Evolutionary conservation across 2,888 invertebrate genomes (phyloP), one percentile per base, ranked within the genome.

Genomic region (Venusia cambrica): DNA sequence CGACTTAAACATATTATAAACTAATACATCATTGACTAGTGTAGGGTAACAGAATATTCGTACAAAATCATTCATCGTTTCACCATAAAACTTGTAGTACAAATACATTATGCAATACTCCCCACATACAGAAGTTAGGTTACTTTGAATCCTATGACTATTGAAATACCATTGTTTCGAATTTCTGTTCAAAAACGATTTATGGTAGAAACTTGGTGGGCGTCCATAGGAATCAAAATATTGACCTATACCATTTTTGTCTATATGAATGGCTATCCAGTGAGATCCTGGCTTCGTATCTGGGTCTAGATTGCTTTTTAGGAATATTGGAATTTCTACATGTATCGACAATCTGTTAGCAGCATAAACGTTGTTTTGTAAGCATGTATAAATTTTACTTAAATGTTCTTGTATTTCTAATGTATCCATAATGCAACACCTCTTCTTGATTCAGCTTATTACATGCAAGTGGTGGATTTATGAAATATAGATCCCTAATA

Each of bases 151-250:
- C 15, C 8, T 27, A n/a, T 18, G 24, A 21, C 17, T 41, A 27
- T 45, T 44, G 28, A 21, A 53, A 35, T 20, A 4, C 45, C 47
- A 53, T 12, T 17, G 14, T 22, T 15, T 48, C 7, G 42, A 19
- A 30, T 51, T 46, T 7, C 35, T 38, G 9, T 43, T 20, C 15
- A 46, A 40, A 21, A 46, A 51, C 1, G 4, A 7, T 38, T 6
- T 16, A 11, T 48, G 48, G 19, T 25, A 35, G 2, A 25, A 37
- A 5, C 5, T 12, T 10, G n/a, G n/a, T n/a, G n/a, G n/a, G n/a
- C n/a, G n/a, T n/a, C n/a, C n/a, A n/a, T n/a, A n/a, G n/a, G n/a
- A 42, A 37, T 53, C 50, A 43, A 49, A 51, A 27, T 48, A 54
- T 42, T 49, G 30, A 4, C 45, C 47, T 16, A 47, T 13, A 18